Evolutionary conservation across 2,113 vertebrate genomes (phyloP), one percentile per base, ranked within the genome.

Genomic region (Seriola dumerili): DNA sequence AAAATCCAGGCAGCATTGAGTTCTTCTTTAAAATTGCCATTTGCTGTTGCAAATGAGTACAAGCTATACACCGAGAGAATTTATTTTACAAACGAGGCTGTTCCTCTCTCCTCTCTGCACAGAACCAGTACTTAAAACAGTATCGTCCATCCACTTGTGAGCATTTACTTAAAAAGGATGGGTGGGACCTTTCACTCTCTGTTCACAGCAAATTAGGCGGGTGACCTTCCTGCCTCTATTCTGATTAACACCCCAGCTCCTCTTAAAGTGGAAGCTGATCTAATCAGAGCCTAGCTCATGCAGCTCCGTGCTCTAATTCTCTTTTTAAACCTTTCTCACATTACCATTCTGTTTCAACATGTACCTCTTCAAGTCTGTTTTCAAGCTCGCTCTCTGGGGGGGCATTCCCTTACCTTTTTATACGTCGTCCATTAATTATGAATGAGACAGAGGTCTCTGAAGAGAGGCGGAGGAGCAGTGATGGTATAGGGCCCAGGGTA

Each of bases 391-490:
- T 81, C 85, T 76, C 72, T 2, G 40, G 38, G 54, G 78, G 40
- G 12, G 10, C 58, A 66, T 76, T 44, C 72, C 76, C 25, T 84
- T 59, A 83, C 83, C 85, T 85, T 78, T 82, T 78, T 44, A 72
- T 82, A 74, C 59, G 72, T 64, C 8, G 40, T 1, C 66, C 76
- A 85, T 91, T 83, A 80, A 88, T 88, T 76, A 88, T 89, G 73
- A 89, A 89, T 88, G 84, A 86, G 72, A 46, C 32, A 14, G 58
- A n/a, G 71, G 81, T 48, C 75, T 88, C 75, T 79, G 71, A 78
- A 80, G 74, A 80, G 42, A 62, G 64, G 9, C 12, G 4, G 50
- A 78, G 83, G 62, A 81, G 62, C 17, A 11, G 67, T 59, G 81
- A 76, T 74, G 67, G 44, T 70, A 62, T 36, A 71, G 72, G 66